Evolutionary conservation across 2,888 invertebrate species (phyloP).

Genomic region (Lymantria monacha): DNA sequence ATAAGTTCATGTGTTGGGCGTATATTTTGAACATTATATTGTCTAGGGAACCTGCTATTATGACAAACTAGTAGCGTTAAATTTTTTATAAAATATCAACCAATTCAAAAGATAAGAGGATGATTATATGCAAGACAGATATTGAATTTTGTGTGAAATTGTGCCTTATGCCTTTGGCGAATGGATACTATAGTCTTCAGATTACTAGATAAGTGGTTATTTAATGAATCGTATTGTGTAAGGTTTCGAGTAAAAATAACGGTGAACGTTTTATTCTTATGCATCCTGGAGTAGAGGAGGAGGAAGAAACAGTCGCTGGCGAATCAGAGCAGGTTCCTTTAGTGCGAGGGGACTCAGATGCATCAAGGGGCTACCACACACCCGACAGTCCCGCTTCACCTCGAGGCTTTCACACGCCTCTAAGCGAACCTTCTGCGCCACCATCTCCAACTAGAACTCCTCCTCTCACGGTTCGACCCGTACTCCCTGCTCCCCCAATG

Average conservation of each 20-base stretch:
- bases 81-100: too few species aligned
- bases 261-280: conserved; percentile 25
- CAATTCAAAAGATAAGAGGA: too few species aligned
- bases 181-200: too few species aligned
- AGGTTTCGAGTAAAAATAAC: background rate
- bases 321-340: conserved; percentile 67
- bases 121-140: too few species aligned
- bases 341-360: conserved; percentile 81
- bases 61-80: too few species aligned
- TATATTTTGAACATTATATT: too few species aligned
- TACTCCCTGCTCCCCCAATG: conserved; percentile 61
- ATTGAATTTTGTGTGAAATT: too few species aligned
- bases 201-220: background rate
- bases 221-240: background rate
- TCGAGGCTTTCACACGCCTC: conserved; percentile 91
- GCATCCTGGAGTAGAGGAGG: conserved; percentile 54
- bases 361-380: conserved; percentile 80
- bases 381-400: conserved; percentile 62
- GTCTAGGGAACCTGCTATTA: too few species aligned
- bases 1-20: too few species aligned
- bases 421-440: conserved; percentile 81
- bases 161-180: too few species aligned
- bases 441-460: conserved; percentile 53
- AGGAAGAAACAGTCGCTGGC: conserved; percentile 59
- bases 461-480: conserved; percentile 49